These are phyloP conservation scores for Papilio helenus DNA, from an alignment of 1,140 invertebrate genomes.

Conservation along the genomic window DNA sequence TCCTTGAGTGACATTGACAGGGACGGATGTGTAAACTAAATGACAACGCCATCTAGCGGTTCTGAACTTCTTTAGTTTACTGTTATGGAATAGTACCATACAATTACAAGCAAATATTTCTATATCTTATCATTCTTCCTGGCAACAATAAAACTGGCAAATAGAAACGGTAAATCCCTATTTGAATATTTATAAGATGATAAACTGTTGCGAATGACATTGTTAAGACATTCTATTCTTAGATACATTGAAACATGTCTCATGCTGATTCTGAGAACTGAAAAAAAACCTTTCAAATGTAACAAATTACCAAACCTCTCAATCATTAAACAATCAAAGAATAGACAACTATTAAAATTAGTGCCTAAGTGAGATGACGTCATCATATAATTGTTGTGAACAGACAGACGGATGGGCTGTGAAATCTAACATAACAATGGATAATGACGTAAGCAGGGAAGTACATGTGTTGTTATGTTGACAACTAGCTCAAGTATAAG, in stretches of 20 bases:
- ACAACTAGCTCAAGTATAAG: neutral
- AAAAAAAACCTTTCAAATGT: neutral
- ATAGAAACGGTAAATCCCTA: neutral
- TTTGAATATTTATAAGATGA: neutral
- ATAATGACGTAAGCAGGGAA: constrained; percentile 27
- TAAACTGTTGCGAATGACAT: neutral
- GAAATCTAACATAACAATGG: constrained; percentile 38
- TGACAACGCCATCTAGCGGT: neutral
- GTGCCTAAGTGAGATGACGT: neutral
- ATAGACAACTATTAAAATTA: constrained; percentile 15
- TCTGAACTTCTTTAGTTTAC: neutral
- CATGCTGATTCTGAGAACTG: too few relatives aligned
- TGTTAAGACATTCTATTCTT: neutral
- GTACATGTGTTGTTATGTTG: constrained; percentile 26
- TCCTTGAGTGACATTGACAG: too few relatives aligned
- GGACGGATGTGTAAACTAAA: neutral
- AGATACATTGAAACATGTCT: neutral
- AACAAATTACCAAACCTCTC: neutral
- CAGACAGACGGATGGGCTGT: constrained; percentile 25
- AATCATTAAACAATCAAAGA: constrained; percentile 15
- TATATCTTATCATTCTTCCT: neutral
- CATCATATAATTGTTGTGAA: constrained; percentile 1
- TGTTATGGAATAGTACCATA: neutral
- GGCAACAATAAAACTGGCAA: neutral
- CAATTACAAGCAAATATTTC: neutral